A percentile compares a stretch with the other conserved stretches of the same genome.
phyloP scores from a whole-genome alignment of 1,140 invertebrate species.

The Drosophila elegans region DNA sequence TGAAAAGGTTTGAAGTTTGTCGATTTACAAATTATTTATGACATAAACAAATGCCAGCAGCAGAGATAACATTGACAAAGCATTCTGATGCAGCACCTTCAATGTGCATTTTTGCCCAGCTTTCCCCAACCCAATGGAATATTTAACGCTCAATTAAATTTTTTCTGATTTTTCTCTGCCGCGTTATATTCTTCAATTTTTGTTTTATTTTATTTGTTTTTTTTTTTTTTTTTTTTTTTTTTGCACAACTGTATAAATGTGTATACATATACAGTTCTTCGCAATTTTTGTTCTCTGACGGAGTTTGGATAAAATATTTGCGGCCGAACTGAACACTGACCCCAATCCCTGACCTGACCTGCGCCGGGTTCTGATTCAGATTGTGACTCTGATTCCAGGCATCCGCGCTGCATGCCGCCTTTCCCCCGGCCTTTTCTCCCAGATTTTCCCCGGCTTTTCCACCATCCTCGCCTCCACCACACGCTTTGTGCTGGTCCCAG shows the following conservation, averaged over 20 bases:
- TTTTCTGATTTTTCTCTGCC: conserved; percentile 30
- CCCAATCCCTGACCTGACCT: conserved; percentile 47
- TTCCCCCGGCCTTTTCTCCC: conserved; percentile 1
- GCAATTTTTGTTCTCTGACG: conserved; percentile 28
- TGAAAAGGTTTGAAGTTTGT: conserved; percentile 15
- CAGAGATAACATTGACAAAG: conserved; percentile 23
- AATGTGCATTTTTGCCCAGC: not conserved
- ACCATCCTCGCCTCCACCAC: not conserved
- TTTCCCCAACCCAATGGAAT: conserved; percentile 21
- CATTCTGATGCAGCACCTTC: conserved; percentile 26
- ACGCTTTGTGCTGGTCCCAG: conserved; percentile 48
- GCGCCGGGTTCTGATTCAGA: conserved; percentile 45
- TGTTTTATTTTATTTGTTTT: conserved; percentile 8
- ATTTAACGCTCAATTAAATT: conserved; percentile 79
- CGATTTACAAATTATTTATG: conserved; percentile 45
- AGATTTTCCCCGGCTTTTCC: not conserved
- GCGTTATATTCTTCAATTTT: conserved; percentile 1
- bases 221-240: conserved; percentile 6
- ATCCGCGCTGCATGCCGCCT: not conserved
- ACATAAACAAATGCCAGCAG: conserved; percentile 20
- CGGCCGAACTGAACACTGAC: conserved; percentile 60
- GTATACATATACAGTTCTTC: conserved; percentile 14
- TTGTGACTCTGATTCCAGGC: conserved; percentile 41
- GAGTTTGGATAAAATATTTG: conserved; percentile 67
- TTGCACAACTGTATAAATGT: conserved; percentile 44